A percentile compares a stretch with the other conserved stretches of the same genome.
These are phyloP conservation scores for Hypotaenidia philippensis DNA, from an alignment of 2,797 vertebrate genomes.

Conservation along the genomic window DNA sequence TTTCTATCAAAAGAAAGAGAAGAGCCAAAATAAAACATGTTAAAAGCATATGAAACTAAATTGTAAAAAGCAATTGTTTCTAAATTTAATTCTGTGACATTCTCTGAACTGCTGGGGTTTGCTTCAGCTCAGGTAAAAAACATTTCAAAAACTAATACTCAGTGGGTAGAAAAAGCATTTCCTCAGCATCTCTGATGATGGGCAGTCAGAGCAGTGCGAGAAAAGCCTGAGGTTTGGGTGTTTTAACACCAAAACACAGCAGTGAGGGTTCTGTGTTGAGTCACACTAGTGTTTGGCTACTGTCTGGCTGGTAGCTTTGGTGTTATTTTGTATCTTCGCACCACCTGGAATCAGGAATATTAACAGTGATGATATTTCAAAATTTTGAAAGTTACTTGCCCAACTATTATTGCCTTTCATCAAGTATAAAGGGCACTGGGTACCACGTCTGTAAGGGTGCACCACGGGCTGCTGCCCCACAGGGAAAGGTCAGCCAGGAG, in stretches of 20 bases:
- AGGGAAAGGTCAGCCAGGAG: constrained; percentile 7
- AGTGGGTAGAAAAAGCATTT: not conserved
- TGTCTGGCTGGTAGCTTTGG: not conserved
- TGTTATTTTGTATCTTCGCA: not conserved
- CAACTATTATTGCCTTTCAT: not conserved
- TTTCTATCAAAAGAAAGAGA: not conserved
- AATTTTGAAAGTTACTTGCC: not conserved
- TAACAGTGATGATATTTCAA: not conserved
- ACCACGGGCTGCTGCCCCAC: not conserved
- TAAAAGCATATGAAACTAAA: not conserved
- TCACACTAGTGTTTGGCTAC: not conserved
- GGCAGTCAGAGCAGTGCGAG: not conserved
- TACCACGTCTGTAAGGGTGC: not conserved
- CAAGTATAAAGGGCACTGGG: not conserved
- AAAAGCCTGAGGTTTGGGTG: not conserved
- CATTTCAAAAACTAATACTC: not conserved
- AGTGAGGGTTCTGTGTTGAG: not conserved
- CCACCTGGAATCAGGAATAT: not conserved
- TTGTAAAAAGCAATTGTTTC: not conserved
- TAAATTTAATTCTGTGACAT: not conserved
- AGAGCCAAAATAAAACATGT: not conserved
- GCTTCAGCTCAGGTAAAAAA: not conserved
- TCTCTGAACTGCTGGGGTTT: not conserved
- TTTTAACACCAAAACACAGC: not conserved
- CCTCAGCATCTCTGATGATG: not conserved